Base-by-base conservation (phyloP, 2,888 invertebrate species). In the Pammene aurita region DNA sequence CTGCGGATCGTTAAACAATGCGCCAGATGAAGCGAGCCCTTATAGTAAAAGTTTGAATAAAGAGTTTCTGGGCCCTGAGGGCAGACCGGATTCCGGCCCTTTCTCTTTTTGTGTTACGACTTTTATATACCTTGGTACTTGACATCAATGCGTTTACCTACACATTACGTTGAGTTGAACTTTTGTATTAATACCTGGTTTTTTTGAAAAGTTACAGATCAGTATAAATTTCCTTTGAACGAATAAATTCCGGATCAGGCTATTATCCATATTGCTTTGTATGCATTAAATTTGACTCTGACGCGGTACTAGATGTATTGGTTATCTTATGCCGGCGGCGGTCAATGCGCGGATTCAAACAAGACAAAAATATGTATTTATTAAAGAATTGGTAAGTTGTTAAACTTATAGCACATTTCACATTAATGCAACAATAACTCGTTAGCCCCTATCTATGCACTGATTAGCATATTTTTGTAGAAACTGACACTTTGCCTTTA, bases 1-100 rank as follows among this genome's bases (percentile, higher is more conserved):
- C 83, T 84, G 88, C 85, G 84, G 86, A 85, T 84, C 82, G 79
- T 85, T 84, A 86, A 90, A 90, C 89, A 91, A 90, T 85, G 84
- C 84, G 84, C 83, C 89, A 87, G 89, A 88, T 89, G 89, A 85
- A 77, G 74, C 78, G 76, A 78, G 83, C 85, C 85, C 84, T 84
- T 85, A 82, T 81, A 83, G 80, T 75, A 79, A 86, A 88, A 89
- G 83, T 89, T 90, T 85, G 80, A 82, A 87, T 85, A 81, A 81
- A 81, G 85, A 87, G 84, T 82, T 81, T 77, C 80, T 84, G 77
- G 81, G 84, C 84, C 89, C 86, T 79, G 70, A 72, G 83, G 87
- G 81, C 77, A 78, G 77, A 83, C 81, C 79, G 80, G 84, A 81
- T 80, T 77, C 62, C 73, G 74, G 72, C 78, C 79, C 81, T 80